Evolutionary conservation across 2,888 invertebrate genomes (phyloP), one percentile per base, ranked within the genome.

Genomic region (Geotrupes spiniger): DNA sequence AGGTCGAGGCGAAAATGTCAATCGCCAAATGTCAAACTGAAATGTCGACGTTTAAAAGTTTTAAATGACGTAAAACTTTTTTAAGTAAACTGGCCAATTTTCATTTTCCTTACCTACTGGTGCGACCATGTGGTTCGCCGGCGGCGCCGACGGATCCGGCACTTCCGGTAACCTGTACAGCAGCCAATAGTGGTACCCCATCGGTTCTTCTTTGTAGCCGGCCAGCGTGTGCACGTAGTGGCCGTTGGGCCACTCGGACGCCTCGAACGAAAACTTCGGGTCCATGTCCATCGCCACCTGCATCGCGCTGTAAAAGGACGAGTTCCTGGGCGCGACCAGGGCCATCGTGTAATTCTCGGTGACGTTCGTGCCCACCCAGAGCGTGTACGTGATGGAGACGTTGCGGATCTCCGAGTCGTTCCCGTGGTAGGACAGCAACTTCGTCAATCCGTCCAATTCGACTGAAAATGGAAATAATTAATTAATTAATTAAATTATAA

Each of bases 201-300:
- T 84, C 0, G 87, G 87, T 64, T 88, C 87, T 66, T 89, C 89
- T 68, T 84, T 84, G 66, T 83, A 84, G 0, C 87, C 87, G 0
- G 85, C 88, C 56, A 92, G 76, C 0, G 92, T 92, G 72, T 92
- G 92, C 15, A 92, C 89, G 70, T 92, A 92, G 70, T 92, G 92
- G 0, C 92, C 92, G 68, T 92, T 92, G 1, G 92, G 92, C 92
- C 92, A 92, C 67, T 90, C 89, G 59, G 89, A 85, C 0, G 92
- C 89, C 56, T 76, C 74, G 64, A 73, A 77, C 44, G 72, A 66
- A 58, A 78, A 80, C 58, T 76, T 76, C 1, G 85, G 77, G 67
- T 91, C 89, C 62, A 85, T 78, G 54, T 89, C 88, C 49, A 91
- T 87, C 0, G 92, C 92, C 74, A 85, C 81, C 67, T 88, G 84